phyloP scores from a whole-genome alignment of 2,113 vertebrate species.

The Malurus alboscapulatus region DNA sequence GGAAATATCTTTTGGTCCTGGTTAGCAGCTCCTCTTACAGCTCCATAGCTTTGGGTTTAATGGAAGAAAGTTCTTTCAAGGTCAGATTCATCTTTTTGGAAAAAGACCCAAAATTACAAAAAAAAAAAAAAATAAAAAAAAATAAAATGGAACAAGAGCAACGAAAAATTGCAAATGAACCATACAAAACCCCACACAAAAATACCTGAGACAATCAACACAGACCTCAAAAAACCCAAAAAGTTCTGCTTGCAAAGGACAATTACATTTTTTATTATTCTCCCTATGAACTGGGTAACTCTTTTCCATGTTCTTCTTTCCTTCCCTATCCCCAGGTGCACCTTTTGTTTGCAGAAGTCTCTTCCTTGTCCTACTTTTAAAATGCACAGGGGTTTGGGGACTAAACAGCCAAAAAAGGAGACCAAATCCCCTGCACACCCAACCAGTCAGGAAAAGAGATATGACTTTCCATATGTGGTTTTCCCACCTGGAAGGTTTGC shows the following conservation, averaged over 20 bases:
- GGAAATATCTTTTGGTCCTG: neutral
- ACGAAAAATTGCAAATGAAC: neutral
- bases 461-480: neutral
- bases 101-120: neutral
- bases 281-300: too few species aligned
- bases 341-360: neutral
- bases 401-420: neutral
- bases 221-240: neutral
- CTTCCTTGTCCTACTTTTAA: neutral
- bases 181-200: neutral
- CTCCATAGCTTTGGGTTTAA: neutral
- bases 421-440: neutral
- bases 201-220: neutral
- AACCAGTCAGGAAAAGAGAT: accelerated
- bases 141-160: neutral
- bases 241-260: neutral
- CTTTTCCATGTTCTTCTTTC: neutral
- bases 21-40: neutral
- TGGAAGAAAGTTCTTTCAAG: neutral
- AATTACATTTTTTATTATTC: neutral
- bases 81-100: neutral
- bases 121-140: neutral
- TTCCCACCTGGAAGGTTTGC: neutral
- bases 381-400: neutral
- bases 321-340: neutral